phyloP scores from a whole-genome alignment of 1,140 invertebrate genomes.

The Pogonognathellus flavescens region DNA sequence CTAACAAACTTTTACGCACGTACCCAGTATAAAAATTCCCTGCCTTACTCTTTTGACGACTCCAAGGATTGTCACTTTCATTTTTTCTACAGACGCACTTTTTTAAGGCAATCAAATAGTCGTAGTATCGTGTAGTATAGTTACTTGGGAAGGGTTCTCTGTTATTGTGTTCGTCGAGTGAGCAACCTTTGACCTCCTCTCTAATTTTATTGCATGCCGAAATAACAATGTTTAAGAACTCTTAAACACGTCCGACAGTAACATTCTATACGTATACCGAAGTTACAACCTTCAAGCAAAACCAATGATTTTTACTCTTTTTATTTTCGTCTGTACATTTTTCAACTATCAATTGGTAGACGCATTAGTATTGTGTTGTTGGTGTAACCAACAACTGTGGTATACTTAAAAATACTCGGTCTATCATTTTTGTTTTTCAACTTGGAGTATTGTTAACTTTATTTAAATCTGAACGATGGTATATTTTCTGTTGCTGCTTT shows the following conservation, averaged over 20 bases:
- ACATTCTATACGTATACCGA: background rate
- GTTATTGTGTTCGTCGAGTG: background rate
- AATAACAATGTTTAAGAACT: constrained; percentile 38
- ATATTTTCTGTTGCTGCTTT: too few relatives aligned
- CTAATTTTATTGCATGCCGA: constrained; percentile 22
- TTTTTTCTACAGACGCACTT: too few relatives aligned
- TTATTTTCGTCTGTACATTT: background rate
- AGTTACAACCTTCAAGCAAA: background rate
- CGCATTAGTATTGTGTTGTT: background rate
- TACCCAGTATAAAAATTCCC: too few relatives aligned
- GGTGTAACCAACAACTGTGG: too few relatives aligned
- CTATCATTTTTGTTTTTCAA: background rate
- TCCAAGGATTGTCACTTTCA: too few relatives aligned
- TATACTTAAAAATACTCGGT: too few relatives aligned
- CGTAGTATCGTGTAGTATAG: too few relatives aligned
- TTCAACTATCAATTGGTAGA: background rate
- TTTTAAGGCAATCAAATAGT: too few relatives aligned
- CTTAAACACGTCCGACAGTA: constrained; percentile 16
- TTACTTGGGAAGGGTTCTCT: background rate
- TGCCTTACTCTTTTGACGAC: too few relatives aligned
- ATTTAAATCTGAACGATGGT: too few relatives aligned
- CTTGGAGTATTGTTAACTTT: too few relatives aligned
- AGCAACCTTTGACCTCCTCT: constrained; percentile 34
- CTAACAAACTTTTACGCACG: too few relatives aligned
- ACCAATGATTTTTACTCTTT: background rate